A percentile compares a stretch with the other conserved stretches of the same genome.
Evolutionary conservation across 2,797 vertebrate species (phyloP).

Genomic region (Sandelia bainsii): DNA sequence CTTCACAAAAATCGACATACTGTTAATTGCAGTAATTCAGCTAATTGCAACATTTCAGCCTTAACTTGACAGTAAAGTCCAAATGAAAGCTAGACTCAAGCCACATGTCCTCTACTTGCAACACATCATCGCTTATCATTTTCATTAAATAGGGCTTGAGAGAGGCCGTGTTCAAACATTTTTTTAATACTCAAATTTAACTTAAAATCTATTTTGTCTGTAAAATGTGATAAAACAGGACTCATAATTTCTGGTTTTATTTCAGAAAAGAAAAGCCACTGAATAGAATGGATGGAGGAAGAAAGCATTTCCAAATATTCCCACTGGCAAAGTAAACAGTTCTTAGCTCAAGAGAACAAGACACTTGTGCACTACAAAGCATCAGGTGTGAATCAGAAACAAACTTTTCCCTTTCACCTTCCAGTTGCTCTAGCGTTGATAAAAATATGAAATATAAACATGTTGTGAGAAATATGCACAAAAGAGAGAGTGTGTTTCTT

Average conservation of each 20-base stretch:
- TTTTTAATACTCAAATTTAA: not conserved
- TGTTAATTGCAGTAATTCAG: not conserved
- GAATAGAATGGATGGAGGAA: not conserved
- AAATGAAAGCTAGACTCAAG: not conserved
- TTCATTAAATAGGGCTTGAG: not conserved
- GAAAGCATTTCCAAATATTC: not conserved
- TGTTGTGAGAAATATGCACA: not conserved
- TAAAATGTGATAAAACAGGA: not conserved
- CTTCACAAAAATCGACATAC: too few relatives aligned
- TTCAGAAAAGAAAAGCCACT: not conserved
- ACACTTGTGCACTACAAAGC: not conserved
- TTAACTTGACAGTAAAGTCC: constrained; percentile 1
- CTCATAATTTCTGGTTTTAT: not conserved
- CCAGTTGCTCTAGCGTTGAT: not conserved
- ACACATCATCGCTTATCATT: too few relatives aligned
- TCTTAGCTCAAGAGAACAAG: not conserved
- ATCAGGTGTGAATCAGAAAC: not conserved
- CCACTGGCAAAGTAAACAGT: not conserved
- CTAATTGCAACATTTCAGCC: not conserved
- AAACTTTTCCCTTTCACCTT: not conserved
- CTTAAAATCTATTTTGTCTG: not conserved
- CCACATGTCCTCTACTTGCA: too few relatives aligned
- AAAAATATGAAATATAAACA: not conserved
- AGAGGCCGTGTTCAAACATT: not conserved
- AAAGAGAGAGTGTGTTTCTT: not conserved